Conservation (phyloP, 2,888 invertebrate species). For the Metacarcinus magister region DNA sequence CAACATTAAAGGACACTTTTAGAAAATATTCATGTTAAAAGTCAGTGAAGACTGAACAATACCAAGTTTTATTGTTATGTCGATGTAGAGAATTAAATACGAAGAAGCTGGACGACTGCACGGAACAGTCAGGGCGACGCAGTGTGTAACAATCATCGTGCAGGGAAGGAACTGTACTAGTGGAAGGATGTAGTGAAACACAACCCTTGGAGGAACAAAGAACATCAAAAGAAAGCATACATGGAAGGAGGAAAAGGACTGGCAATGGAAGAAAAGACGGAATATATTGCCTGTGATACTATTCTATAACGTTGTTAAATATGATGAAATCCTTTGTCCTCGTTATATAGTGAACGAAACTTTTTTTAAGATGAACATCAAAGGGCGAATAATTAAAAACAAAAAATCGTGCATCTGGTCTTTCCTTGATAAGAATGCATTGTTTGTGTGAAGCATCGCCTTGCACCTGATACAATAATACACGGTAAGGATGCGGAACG, state of each 20-base stretch:
- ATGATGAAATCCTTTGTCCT: too few species aligned
- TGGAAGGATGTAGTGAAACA: too few species aligned
- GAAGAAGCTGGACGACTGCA: neutral
- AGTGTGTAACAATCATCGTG: too few species aligned
- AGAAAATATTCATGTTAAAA: neutral
- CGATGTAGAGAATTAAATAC: neutral
- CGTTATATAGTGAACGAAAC: too few species aligned
- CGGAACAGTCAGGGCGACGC: too few species aligned
- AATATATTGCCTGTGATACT: too few species aligned
- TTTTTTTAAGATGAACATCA: neutral
- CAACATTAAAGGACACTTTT: neutral
- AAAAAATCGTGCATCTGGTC: neutral
- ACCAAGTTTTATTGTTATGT: neutral
- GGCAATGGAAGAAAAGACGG: too few species aligned
- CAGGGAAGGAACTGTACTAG: neutral
- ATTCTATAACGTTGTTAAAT: too few species aligned
- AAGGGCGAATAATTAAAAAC: neutral
- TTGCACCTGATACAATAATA: neutral
- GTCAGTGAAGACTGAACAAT: neutral
- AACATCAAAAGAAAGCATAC: too few species aligned
- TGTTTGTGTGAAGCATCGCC: neutral
- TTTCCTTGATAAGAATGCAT: neutral
- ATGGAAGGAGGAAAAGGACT: too few species aligned
- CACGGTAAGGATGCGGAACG: neutral
- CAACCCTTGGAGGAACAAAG: too few species aligned